Evolutionary conservation across 1,140 invertebrate genomes (phyloP), one percentile per base, ranked within the genome.

Genomic region (Palaemon carinicauda): DNA sequence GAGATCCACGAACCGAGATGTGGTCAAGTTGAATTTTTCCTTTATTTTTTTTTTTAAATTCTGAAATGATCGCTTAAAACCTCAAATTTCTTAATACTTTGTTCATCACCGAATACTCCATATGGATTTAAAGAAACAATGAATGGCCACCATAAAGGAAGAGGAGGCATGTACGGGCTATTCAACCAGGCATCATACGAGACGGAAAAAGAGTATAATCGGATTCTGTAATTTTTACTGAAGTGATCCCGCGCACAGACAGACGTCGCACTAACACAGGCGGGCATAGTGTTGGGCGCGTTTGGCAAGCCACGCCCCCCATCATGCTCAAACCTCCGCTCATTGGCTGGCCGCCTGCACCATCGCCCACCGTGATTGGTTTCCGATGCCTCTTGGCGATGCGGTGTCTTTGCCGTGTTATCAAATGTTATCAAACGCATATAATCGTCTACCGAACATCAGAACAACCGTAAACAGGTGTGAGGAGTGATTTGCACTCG

Each of bases 401-500:
- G 29, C 24, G 65, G 24, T 69, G 24, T 24, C 65, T 69, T 24
- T 69, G 24, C 15, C 29, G 65, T 69, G 65, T 69, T 69, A 69
- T 69, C 65, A 31, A 69, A 31, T 69, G 65, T 69, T 69, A 69
- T 69, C 65, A 69, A 69, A 69, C 65, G 65, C 65, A 69, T 69
- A 69, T 69, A 69, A 69, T 69, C 15, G 65, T 27, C 65, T 69
- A 69, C 24, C 24, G 24, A 69, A 69, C 65, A 69, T 69, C 29
- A 31, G 12, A 69, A 69, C 29, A 24, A 24, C 65, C 24, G 24
- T 31, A 24, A 69, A 31, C 65, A 41, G 41, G 41, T 41, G 41
- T 41, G 41, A 41, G 12, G 41, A 41, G 41, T 41, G 41, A 41
- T 41, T 41, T 9, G 41, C 41, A 41, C 41, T 5, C 41, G 12